Evolutionary conservation across 2,113 vertebrate species (phyloP).

Genomic region (Pomatostomus ruficeps): DNA sequence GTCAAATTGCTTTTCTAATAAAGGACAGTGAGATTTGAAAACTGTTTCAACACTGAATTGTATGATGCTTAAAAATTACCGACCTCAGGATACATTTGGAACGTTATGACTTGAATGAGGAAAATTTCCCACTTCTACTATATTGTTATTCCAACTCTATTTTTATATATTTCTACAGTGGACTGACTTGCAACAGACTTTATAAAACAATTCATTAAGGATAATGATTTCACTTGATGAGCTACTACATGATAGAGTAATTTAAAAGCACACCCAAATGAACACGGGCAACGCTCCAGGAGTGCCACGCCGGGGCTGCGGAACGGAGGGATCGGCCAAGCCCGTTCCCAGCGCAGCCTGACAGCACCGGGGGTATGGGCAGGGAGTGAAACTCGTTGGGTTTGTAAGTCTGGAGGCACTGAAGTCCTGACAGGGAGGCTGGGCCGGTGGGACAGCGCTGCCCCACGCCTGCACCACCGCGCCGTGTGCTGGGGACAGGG

Average conservation of each 20-base stretch:
- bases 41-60: conserved; percentile 1
- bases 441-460: neutral
- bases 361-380: neutral
- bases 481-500: neutral
- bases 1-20: conserved; percentile 46
- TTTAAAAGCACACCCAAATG: neutral
- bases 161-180: conserved; percentile 1
- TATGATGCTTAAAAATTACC: neutral
- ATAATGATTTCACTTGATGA: neutral
- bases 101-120: neutral
- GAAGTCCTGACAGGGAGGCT: neutral
- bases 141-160: conserved; percentile 18
- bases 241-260: neutral
- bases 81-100: neutral
- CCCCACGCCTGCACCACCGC: neutral
- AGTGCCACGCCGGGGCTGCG: neutral
- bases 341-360: neutral
- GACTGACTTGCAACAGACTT: conserved; percentile 13
- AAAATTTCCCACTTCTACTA: neutral
- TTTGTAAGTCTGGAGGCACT: neutral
- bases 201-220: neutral
- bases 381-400: neutral
- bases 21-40: conserved; percentile 26
- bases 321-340: neutral
- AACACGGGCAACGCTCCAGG: neutral